These are phyloP conservation scores for Dusona sp. DNA, from an alignment of 2,888 invertebrate genomes.

Conservation along the genomic window DNA sequence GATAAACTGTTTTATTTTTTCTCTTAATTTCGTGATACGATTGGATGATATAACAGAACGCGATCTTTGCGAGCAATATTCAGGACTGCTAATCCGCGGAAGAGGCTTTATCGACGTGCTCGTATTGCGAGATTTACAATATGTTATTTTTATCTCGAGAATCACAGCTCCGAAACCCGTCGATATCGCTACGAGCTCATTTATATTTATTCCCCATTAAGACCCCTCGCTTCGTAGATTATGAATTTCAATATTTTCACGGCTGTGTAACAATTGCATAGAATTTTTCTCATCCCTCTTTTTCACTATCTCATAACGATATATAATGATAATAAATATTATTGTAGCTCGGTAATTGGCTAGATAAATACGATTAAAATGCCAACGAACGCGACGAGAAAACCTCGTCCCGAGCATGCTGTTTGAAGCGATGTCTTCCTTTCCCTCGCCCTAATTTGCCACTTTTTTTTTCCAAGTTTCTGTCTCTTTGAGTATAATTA, in stretches of 20 bases:
- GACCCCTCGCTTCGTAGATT: constrained; percentile 10
- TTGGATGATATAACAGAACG: constrained; percentile 64
- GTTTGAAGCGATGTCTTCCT: not conserved
- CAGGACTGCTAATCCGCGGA: constrained; percentile 14
- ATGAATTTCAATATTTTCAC: constrained; percentile 35
- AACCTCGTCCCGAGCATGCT: not conserved
- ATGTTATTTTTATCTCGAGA: not conserved
- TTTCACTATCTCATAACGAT: constrained; percentile 30
- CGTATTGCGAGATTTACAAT: constrained; percentile 45
- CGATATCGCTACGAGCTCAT: constrained; percentile 38
- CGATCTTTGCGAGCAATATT: constrained; percentile 27
- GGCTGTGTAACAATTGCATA: constrained; percentile 56
- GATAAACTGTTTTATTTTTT: not conserved
- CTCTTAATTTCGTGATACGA: constrained; percentile 42
- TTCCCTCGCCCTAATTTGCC: not conserved
- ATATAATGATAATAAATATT: constrained; percentile 39
- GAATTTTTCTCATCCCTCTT: constrained; percentile 20
- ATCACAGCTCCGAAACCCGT: not conserved
- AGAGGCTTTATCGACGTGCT: not conserved
- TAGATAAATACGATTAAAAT: constrained; percentile 24
- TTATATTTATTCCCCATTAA: not conserved
- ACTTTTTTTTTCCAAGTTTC: not conserved
- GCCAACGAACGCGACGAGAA: not conserved
- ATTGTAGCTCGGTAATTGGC: constrained; percentile 50
- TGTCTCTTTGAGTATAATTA: not conserved